Evolutionary conservation across 2,113 vertebrate species (phyloP).

Genomic region (Nycticryphes semicollaris): DNA sequence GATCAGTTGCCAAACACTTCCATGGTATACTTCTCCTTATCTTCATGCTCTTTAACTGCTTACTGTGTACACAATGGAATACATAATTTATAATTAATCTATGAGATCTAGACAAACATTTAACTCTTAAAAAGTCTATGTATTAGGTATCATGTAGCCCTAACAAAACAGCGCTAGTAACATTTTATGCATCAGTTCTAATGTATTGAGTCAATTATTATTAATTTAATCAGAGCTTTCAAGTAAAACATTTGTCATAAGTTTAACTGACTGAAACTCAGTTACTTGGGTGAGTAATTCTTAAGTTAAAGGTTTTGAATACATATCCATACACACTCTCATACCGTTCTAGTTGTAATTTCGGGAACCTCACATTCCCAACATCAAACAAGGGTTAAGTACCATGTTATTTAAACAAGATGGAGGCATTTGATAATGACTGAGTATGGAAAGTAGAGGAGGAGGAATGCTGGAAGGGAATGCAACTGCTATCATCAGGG

Average conservation of each 20-base stretch:
- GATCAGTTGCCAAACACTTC: not conserved
- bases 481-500: not conserved
- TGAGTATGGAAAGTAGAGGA: conserved; percentile 13
- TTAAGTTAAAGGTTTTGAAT: not conserved
- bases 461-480: not conserved
- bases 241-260: not conserved
- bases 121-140: not conserved
- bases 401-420: conserved; percentile 68
- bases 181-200: not conserved
- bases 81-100: not conserved
- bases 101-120: not conserved
- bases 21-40: not conserved
- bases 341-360: conserved; percentile 43
- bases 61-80: not conserved
- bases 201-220: not conserved
- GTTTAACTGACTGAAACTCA: not conserved
- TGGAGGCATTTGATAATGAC: conserved; percentile 63
- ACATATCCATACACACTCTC: not conserved
- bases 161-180: not conserved
- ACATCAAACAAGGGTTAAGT: conserved; percentile 67
- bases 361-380: conserved; percentile 43
- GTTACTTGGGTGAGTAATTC: not conserved
- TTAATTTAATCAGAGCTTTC: not conserved
- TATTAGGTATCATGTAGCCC: not conserved
- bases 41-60: not conserved